A percentile compares a stretch with the other conserved stretches of the same genome.
These are phyloP conservation scores for Drosophila nannoptera DNA, from an alignment of 1,140 invertebrate species.

Conservation along the genomic window DNA sequence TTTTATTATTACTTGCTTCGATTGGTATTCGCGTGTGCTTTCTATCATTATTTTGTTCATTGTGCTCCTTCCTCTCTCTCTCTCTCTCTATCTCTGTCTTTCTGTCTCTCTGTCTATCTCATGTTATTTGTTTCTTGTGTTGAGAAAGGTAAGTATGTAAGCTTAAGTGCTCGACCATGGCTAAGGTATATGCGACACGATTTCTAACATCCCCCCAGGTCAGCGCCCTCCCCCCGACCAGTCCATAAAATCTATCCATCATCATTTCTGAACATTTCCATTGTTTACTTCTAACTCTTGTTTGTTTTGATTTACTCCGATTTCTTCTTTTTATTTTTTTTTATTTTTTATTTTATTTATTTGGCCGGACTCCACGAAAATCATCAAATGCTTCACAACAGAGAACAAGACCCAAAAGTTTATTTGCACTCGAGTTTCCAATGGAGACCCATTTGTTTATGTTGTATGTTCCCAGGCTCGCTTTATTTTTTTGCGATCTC, in stretches of 20 bases:
- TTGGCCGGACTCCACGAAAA: slow-evolving; percentile 63
- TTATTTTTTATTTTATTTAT: slow-evolving; percentile 20
- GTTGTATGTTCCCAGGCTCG: too few relatives aligned
- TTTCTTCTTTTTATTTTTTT: slow-evolving; percentile 24
- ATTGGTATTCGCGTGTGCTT: slow-evolving; percentile 20
- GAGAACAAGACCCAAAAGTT: slow-evolving; percentile 22
- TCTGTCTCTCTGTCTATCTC: slow-evolving; percentile 29
- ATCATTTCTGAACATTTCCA: slow-evolving; percentile 31
- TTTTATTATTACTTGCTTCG: slow-evolving; percentile 33
- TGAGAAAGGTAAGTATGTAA: slow-evolving; percentile 58
- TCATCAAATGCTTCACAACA: slow-evolving; percentile 68
- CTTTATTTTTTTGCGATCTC: too few relatives aligned
- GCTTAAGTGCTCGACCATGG: slow-evolving; percentile 24
- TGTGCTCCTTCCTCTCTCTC: too few relatives aligned
- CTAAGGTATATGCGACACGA: slow-evolving; percentile 46
- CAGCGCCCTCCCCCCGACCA: too few relatives aligned
- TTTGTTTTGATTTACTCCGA: slow-evolving; percentile 18
- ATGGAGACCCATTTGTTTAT: background rate
- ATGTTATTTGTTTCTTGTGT: slow-evolving; percentile 38
- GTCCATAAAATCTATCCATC: slow-evolving; percentile 35
- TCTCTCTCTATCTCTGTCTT: too few relatives aligned
- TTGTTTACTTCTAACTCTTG: slow-evolving; percentile 1
- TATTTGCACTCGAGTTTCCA: slow-evolving; percentile 19
- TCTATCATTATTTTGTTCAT: slow-evolving; percentile 23
- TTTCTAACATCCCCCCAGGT: slow-evolving; percentile 30